phyloP scores from a whole-genome alignment of 2,888 invertebrate genomes.

The Machimus rusticus region DNA sequence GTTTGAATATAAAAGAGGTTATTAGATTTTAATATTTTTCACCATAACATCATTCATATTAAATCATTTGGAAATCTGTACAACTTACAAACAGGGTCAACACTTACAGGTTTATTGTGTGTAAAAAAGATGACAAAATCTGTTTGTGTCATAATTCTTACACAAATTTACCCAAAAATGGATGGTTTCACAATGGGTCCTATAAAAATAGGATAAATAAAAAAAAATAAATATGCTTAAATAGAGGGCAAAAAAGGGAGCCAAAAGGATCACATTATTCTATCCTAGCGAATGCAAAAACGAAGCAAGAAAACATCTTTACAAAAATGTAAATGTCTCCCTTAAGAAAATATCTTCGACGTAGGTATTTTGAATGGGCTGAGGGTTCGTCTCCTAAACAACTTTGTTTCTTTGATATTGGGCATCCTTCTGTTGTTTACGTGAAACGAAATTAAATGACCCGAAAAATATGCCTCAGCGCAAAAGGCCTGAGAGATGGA shows the following conservation, averaged over 20 bases:
- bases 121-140: background rate
- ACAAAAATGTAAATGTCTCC: background rate
- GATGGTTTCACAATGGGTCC: background rate
- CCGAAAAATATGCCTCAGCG: background rate
- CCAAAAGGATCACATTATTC: background rate
- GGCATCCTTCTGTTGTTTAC: background rate
- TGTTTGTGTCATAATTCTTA: background rate
- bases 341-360: background rate
- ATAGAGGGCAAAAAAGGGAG: background rate
- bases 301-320: background rate
- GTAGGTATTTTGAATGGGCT: background rate
- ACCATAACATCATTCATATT: background rate
- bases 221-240: background rate
- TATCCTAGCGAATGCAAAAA: background rate
- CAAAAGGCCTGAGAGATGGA: background rate
- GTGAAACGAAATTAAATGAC: conserved; percentile 7
- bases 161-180: background rate
- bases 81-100: background rate
- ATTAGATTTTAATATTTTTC: background rate
- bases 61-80: background rate
- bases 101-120: background rate
- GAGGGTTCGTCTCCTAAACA: background rate
- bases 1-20: background rate
- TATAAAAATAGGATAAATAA: background rate
- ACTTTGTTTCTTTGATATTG: background rate